These are phyloP conservation scores for Tipula lateralis DNA, from an alignment of 2,888 invertebrate species.

Conservation along the genomic window DNA sequence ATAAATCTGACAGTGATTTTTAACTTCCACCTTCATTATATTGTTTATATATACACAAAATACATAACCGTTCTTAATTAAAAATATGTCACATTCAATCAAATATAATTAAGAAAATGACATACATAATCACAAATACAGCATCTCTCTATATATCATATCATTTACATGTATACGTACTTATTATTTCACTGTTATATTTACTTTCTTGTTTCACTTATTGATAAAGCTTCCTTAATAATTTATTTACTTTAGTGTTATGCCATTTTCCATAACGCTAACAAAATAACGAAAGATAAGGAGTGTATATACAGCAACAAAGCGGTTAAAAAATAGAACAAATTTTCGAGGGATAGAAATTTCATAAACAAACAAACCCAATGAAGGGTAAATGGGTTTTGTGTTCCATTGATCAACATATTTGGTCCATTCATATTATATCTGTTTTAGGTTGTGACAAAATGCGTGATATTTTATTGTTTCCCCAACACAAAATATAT, in stretches of 20 bases:
- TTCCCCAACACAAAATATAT: background rate
- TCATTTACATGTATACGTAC: background rate
- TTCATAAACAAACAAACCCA: background rate
- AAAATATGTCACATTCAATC: constrained; percentile 13
- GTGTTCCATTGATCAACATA: background rate
- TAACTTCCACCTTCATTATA: background rate
- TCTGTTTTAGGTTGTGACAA: background rate
- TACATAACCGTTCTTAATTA: background rate
- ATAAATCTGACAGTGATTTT: background rate
- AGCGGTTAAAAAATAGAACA: background rate
- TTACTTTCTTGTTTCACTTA: background rate
- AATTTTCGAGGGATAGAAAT: background rate
- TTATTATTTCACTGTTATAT: background rate
- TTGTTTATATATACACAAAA: background rate
- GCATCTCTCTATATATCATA: background rate
- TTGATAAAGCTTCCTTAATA: background rate
- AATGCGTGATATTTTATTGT: background rate
- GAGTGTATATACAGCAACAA: background rate
- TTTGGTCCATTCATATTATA: background rate
- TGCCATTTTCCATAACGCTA: background rate
- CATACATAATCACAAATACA: background rate
- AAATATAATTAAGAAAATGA: background rate
- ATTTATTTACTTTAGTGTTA: constrained; percentile 1
- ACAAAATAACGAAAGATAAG: background rate
- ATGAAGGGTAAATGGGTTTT: background rate